phyloP scores from a whole-genome alignment of 2,888 invertebrate species.

The Microplitis deprimator region DNA sequence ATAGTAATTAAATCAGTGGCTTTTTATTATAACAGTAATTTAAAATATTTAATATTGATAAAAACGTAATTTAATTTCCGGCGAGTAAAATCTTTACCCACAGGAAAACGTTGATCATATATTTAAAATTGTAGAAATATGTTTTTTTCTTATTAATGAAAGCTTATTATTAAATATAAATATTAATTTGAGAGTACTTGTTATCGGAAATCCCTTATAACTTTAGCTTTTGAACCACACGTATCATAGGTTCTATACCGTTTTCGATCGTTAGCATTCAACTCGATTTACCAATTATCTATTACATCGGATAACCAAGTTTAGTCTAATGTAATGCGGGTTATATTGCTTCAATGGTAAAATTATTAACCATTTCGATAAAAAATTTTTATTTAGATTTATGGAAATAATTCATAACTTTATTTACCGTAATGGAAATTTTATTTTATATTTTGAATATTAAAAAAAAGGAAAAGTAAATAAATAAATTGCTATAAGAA shows the following conservation, averaged over 20 bases:
- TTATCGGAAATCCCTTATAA: not conserved
- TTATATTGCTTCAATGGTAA: not conserved
- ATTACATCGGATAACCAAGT: not conserved
- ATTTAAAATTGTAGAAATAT: no score
- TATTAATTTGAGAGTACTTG: not conserved
- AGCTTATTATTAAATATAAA: no score
- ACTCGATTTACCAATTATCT: slow-evolving; percentile 36
- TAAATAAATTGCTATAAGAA: not conserved
- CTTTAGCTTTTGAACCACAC: not conserved
- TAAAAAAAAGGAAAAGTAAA: no score
- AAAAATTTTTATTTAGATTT: no score
- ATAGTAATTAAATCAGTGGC: no score
- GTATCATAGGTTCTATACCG: slow-evolving; percentile 13
- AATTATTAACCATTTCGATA: not conserved
- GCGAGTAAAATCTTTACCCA: no score
- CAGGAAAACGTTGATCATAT: no score
- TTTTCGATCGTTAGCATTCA: slow-evolving; percentile 30
- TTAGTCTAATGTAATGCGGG: slow-evolving; percentile 7
- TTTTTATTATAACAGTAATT: no score
- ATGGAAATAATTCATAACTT: not conserved
- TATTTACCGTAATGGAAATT: not conserved
- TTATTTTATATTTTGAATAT: not conserved
- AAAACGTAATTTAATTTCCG: no score
- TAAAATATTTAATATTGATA: no score
- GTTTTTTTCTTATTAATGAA: no score